Conservation (phyloP, 2,113 vertebrate species). For the Oriolus oriolus region DNA sequence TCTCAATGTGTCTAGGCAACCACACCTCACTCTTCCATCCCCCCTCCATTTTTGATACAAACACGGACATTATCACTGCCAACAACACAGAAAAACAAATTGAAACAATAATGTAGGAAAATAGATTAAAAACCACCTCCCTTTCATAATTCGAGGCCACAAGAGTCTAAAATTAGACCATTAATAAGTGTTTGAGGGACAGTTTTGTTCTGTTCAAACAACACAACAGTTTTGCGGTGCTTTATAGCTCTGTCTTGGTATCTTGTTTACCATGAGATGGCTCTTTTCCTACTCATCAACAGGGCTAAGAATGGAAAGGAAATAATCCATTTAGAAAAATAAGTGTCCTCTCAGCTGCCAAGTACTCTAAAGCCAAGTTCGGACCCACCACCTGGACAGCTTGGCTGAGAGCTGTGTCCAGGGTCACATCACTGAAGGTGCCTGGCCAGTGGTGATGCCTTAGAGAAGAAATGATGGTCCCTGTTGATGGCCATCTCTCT, state of each 20-base stretch:
- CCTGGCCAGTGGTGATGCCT: neutral
- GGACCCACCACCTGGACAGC: neutral
- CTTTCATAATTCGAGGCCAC: neutral
- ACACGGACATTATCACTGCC: neutral
- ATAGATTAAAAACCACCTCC: neutral
- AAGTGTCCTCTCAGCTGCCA: neutral
- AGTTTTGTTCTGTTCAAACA: neutral
- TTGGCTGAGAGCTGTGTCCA: neutral
- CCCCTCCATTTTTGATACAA: neutral
- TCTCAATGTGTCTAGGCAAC: neutral
- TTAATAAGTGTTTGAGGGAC: neutral
- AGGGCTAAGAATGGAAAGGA: neutral
- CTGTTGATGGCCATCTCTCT: neutral
- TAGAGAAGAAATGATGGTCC: neutral
- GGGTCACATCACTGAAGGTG: neutral
- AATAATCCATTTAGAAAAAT: neutral
- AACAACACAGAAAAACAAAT: constrained; percentile 2
- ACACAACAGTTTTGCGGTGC: neutral
- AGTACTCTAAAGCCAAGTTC: neutral
- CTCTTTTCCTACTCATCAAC: neutral
- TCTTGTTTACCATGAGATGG: constrained; percentile 6
- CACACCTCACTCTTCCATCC: neutral
- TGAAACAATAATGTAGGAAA: neutral
- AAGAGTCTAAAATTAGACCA: constrained; percentile 23
- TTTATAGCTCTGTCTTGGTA: neutral